Evolutionary conservation across 1,140 invertebrate species (phyloP).

Genomic region (Colletes latitarsis): DNA sequence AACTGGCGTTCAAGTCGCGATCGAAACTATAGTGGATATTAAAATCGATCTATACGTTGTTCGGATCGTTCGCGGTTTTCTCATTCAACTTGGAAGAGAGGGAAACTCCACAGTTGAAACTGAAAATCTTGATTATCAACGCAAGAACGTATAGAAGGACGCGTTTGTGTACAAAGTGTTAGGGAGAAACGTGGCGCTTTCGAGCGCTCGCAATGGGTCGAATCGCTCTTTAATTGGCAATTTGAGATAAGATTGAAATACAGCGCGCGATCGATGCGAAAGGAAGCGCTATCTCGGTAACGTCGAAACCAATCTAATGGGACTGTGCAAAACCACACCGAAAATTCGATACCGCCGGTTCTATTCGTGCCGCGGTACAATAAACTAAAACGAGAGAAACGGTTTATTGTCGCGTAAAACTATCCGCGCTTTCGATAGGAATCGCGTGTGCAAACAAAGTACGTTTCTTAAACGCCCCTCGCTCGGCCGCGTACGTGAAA

Average conservation of each 20-base stretch:
- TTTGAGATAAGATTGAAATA: conserved; percentile 25
- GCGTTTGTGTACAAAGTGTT: background rate
- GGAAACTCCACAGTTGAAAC: background rate
- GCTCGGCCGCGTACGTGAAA: too few species aligned
- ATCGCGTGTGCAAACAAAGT: background rate
- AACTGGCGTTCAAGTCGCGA: too few species aligned
- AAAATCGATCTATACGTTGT: too few species aligned
- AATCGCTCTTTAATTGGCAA: conserved; percentile 3
- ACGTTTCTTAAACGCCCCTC: background rate
- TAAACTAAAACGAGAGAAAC: background rate
- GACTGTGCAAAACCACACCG: background rate
- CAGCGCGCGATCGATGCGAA: conserved; percentile 2
- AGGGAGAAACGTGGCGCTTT: background rate
- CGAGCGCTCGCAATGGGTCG: background rate
- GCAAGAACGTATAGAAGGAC: background rate
- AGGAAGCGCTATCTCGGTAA: background rate
- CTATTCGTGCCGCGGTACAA: background rate
- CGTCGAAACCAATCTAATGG: conserved; percentile 2
- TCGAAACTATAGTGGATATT: background rate
- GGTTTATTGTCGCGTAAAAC: background rate
- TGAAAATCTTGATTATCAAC: background rate
- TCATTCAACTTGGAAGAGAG: background rate
- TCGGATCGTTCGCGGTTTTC: too few species aligned
- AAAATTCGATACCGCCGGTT: background rate
- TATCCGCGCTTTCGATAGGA: background rate